These are phyloP conservation scores for Epirrhoe tristata DNA, from an alignment of 2,888 invertebrate genomes.

Conservation along the genomic window DNA sequence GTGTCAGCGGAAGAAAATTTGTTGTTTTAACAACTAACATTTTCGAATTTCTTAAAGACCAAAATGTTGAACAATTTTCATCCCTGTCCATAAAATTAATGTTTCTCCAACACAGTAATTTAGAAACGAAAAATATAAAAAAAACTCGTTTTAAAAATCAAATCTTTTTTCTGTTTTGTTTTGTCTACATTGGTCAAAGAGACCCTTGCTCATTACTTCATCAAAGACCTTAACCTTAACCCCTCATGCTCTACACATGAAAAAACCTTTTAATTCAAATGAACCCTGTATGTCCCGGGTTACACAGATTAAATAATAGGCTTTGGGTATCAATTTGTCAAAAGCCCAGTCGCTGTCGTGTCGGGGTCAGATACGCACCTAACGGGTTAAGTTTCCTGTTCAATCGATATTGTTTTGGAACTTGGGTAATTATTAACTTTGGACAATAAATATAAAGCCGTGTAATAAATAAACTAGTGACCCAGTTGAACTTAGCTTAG, in stretches of 20 bases:
- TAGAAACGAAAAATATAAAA: too few species aligned
- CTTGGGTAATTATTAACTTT: slow-evolving; percentile 11
- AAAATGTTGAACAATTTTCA: too few species aligned
- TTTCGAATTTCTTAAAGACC: too few species aligned
- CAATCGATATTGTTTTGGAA: slow-evolving; percentile 18
- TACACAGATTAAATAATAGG: neutral
- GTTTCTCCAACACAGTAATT: too few species aligned
- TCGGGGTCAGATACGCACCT: slow-evolving; percentile 16
- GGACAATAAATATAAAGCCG: neutral
- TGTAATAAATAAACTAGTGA: slow-evolving; percentile 5
- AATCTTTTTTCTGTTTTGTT: neutral
- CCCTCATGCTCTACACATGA: neutral
- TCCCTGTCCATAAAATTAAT: too few species aligned
- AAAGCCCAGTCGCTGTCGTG: slow-evolving; percentile 13
- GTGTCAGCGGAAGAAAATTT: too few species aligned
- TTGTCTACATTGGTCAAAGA: neutral
- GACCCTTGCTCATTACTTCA: neutral
- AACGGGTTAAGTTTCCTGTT: slow-evolving; percentile 21
- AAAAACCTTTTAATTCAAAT: neutral
- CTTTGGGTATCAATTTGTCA: slow-evolving; percentile 15
- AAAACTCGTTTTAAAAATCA: too few species aligned
- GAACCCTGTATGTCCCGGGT: neutral
- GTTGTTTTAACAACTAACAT: too few species aligned
- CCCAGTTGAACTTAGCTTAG: neutral
- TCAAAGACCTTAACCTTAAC: neutral